Evolutionary conservation across 2,888 invertebrate species (phyloP), one percentile per base, ranked within the genome.

Genomic region (Aphelenchoides bicaudatus): DNA sequence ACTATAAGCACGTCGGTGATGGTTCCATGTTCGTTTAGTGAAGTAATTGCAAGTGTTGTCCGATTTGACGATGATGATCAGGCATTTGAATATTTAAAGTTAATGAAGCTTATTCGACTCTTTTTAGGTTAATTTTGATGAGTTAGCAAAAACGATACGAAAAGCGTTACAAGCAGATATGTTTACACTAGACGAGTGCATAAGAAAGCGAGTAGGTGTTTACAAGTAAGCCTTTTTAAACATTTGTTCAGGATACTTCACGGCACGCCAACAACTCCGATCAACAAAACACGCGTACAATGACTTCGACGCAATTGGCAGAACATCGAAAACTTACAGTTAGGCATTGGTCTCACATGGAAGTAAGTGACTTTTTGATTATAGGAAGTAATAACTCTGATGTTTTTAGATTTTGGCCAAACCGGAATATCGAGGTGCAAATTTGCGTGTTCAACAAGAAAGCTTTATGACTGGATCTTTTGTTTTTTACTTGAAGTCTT

Each of bases 271-370:
- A 10, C 13, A 51, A n/a, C n/a, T 51, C 8, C 47, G 38, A 51
- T 2, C 37, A 51, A 3, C 28, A 25, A 38, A 51, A 37, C 34
- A 13, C 37, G 16, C 58, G 58, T 10, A 58, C 58, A 10, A 39
- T 58, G 13, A 58, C 58, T 16, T 58, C 58, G 16, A 59, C 58
- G 0, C 58, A 58, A 25, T 30, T 58, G 23, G 38, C 58, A 10
- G 58, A 58, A 43, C 58, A 58, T 50, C 58, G 58, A 6, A 58
- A 58, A 61, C 19, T 58, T 6, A 39, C 58, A 1, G 59, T 58
- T 6, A 23, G 58, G 5, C 13, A 39, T 16, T 58, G 58, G 58
- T n/a, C 19, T 1, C 58, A 58, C 28, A 25, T 58, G 38, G 58
- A 58, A 43, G n/a, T n/a, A n/a, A n/a, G n/a, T n/a, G n/a, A n/a